Base-by-base conservation (phyloP, 2,797 vertebrate genomes). In the Mus minutoides region DNA sequence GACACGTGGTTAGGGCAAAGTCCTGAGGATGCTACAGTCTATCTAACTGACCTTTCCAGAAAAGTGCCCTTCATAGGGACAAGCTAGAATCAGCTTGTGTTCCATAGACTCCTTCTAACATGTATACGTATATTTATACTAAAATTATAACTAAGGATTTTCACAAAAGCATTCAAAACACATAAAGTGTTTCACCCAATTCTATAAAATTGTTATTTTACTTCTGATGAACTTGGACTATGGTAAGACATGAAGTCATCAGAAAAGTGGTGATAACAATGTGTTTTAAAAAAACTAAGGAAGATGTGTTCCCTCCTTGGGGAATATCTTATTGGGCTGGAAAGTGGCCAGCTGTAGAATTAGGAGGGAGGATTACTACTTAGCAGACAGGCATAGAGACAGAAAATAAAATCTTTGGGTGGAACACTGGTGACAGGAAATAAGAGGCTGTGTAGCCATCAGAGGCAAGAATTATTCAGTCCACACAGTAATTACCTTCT, bases 361-460 rank as follows among this genome's bases (percentile, higher is more conserved):
- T 92, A 26, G 37, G 71, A 86, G 76, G 84, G 67, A 88, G 40
- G 46, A 77, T 12, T 95, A 22, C 73, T 97, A 96, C 92, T 96
- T 95, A 95, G 95, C 91, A 95, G 89, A 73, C 31, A 84, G 85
- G 80, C 67, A 91, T 56, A 86, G 80, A 88, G 69, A 85, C 58
- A 88, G 76, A 93, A 96, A 94, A 96, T 79, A 85, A 92, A 54
- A 31, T 73, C 77, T 95, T 67, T 79, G 79, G 82, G 84, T 83
- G 90, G 69, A 92, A 86, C 92, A 75, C 80, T 90, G 6, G 69
- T 94, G 75, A 89, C 34, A 93, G 92, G 75, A 95, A 97, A 92
- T 75, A 86, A 94, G 67, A 37, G 56, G 2, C 62, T 17, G 0
- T 37, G 52, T 24, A 79, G 75, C 75, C 82, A 76, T 91, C 77